Percentiles rank a stretch among this genome's conserved stretches.
Evolutionary conservation across 2,888 invertebrate genomes (phyloP).

Genomic region (Phasia obesa): DNA sequence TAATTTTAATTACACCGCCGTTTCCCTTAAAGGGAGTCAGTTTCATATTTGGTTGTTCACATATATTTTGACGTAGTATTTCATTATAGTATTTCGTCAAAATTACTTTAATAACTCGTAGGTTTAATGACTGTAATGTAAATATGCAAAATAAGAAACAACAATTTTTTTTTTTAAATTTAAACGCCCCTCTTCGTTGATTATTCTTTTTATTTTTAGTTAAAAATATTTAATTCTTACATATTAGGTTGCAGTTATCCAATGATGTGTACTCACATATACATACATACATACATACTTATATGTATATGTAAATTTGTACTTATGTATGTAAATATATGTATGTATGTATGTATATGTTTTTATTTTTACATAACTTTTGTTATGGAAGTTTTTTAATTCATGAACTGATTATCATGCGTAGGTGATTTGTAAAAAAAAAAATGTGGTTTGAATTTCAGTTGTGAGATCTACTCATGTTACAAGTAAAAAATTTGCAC

Average conservation of each 20-base stretch:
- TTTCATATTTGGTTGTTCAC: constrained; percentile 39
- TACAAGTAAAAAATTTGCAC: constrained; percentile 43
- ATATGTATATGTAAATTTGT: constrained; percentile 1
- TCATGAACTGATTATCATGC: constrained; percentile 62
- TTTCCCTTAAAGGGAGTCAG: constrained; percentile 51
- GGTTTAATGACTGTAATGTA: constrained; percentile 9
- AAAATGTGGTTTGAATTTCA: constrained; percentile 49
- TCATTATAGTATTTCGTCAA: constrained; percentile 1
- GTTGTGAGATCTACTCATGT: constrained; percentile 34
- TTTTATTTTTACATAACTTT: constrained; percentile 1
- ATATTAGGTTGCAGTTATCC: constrained; percentile 56
- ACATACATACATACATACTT: too few species aligned
- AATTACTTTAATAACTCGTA: constrained; percentile 39
- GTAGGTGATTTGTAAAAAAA: constrained; percentile 61
- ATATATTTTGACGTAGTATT: constrained; percentile 50
- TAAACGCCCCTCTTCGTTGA: constrained; percentile 54
- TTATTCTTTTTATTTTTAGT: constrained; percentile 18
- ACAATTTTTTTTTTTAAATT: neutral
- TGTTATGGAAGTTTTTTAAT: constrained; percentile 40
- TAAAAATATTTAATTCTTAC: constrained; percentile 13
- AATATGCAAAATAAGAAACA: constrained; percentile 32
- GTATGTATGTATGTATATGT: neutral
- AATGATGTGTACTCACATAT: constrained; percentile 5
- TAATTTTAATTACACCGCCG: constrained; percentile 34
- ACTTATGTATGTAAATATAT: too few species aligned